These are phyloP conservation scores for Pachydiplax longipennis DNA, from an alignment of 2,888 invertebrate genomes.

Conservation along the genomic window DNA sequence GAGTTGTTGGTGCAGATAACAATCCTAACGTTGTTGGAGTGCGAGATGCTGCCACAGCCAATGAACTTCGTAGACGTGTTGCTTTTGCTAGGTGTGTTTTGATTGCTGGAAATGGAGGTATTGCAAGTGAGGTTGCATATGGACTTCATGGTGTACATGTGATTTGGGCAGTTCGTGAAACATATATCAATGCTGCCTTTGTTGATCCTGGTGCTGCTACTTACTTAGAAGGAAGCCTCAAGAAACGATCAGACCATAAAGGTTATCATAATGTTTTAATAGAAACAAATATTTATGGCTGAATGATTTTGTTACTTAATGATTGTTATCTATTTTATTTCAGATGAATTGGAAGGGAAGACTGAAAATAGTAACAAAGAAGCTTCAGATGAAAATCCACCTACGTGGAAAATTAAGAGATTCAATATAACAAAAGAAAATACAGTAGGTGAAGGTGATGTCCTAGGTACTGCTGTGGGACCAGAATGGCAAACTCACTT, in stretches of 20 bases:
- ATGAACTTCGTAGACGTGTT: conserved; percentile 76
- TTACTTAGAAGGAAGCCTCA: not conserved
- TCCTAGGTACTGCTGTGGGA: conserved; percentile 86
- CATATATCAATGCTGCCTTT: conserved; percentile 91
- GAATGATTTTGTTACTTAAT: not conserved
- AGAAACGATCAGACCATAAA: not conserved
- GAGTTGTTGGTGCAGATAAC: conserved; percentile 58
- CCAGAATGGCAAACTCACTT: conserved; percentile 92
- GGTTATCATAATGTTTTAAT: not conserved
- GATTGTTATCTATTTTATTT: not conserved
- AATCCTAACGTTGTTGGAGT: conserved; percentile 82
- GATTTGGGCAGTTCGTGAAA: conserved; percentile 93
- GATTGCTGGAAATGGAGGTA: conserved; percentile 97
- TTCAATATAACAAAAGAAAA: conserved; percentile 58
- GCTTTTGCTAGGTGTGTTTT: conserved; percentile 74
- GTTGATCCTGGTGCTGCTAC: conserved; percentile 92
- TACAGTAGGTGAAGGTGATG: not conserved
- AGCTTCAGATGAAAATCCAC: conserved; percentile 65
- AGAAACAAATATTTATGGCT: not conserved
- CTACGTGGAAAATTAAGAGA: conserved; percentile 59
- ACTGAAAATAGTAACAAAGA: conserved; percentile 68
- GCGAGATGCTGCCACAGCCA: conserved; percentile 92
- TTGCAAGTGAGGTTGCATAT: conserved; percentile 94
- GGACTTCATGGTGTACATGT: conserved; percentile 79
- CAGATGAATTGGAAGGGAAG: conserved; percentile 43